Percentiles rank a stretch among this genome's conserved stretches.
Conservation (phyloP, 2,888 invertebrate species). For the Drosophila algonquin region DNA sequence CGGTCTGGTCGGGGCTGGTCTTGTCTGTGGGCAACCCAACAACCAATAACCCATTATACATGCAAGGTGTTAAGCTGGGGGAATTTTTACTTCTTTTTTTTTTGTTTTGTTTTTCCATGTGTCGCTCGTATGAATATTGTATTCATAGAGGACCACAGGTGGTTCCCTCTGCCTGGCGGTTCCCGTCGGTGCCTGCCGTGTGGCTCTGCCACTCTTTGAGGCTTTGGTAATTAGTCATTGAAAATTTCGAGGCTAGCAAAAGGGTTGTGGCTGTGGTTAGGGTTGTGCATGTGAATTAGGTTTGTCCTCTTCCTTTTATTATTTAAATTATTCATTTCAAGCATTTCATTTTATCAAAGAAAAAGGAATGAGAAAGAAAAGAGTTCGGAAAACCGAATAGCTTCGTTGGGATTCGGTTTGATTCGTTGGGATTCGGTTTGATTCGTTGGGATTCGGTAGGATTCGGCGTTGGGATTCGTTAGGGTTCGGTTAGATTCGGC, state of each 20-base stretch:
- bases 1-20: no score
- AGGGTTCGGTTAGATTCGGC: no score
- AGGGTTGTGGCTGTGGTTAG: slow-evolving; percentile 29
- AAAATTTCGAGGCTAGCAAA: slow-evolving; percentile 42
- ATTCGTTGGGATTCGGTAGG: no score
- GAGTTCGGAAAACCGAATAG: no score
- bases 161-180: slow-evolving; percentile 3
- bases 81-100: slow-evolving; percentile 52
- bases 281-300: slow-evolving; percentile 54
- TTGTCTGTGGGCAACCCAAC: background rate
- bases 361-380: no score
- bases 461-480: no score
- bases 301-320: slow-evolving; percentile 10
- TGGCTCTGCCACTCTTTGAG: slow-evolving; percentile 12
- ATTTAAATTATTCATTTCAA: slow-evolving; percentile 6
- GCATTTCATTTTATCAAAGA: background rate
- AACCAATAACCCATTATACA: slow-evolving; percentile 17
- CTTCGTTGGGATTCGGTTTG: no score
- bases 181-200: background rate
- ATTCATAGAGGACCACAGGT: slow-evolving; percentile 44
- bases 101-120: slow-evolving; percentile 32
- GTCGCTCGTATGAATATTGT: slow-evolving; percentile 42
- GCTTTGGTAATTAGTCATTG: slow-evolving; percentile 61
- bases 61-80: slow-evolving; percentile 65
- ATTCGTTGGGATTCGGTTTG: no score